Evolutionary conservation across 1,140 invertebrate genomes (phyloP).

Genomic region (Sesamia nonagrioides): DNA sequence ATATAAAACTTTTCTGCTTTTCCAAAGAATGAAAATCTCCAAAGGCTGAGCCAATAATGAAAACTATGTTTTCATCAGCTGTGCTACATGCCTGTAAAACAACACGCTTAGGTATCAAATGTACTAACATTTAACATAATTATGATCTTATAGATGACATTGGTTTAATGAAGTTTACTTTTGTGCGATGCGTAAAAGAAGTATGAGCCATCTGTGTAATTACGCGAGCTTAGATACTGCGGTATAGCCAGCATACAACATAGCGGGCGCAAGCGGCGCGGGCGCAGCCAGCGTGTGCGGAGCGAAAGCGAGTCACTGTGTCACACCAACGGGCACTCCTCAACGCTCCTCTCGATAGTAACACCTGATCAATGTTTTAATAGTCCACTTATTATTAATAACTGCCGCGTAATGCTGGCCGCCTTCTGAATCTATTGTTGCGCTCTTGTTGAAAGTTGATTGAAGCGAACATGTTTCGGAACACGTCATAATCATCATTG

Average conservation of each 20-base stretch:
- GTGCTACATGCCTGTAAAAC: no score
- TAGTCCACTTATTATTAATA: constrained; percentile 46
- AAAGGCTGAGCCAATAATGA: no score
- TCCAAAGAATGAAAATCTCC: no score
- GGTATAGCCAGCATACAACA: no score
- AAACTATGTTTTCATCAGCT: no score
- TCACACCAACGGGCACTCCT: constrained; percentile 65
- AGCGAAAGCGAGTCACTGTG: constrained; percentile 85
- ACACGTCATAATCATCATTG: constrained; percentile 1
- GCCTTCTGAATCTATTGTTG: constrained; percentile 11
- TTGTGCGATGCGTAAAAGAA: constrained; percentile 17
- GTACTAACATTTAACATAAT: not conserved
- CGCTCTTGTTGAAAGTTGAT: constrained; percentile 9
- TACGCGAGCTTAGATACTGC: not conserved
- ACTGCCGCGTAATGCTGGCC: constrained; percentile 18
- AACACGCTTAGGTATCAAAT: no score
- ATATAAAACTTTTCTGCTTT: no score
- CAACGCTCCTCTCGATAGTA: constrained; percentile 60
- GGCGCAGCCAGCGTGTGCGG: constrained; percentile 23
- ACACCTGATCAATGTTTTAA: constrained; percentile 68
- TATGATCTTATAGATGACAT: not conserved
- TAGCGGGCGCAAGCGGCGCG: not conserved
- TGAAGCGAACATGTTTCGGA: constrained; percentile 5
- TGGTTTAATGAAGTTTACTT: constrained; percentile 18
- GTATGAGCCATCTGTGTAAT: constrained; percentile 10